Conservation (phyloP, 2,113 vertebrate genomes). For the Chloropsis cyanopogon region DNA sequence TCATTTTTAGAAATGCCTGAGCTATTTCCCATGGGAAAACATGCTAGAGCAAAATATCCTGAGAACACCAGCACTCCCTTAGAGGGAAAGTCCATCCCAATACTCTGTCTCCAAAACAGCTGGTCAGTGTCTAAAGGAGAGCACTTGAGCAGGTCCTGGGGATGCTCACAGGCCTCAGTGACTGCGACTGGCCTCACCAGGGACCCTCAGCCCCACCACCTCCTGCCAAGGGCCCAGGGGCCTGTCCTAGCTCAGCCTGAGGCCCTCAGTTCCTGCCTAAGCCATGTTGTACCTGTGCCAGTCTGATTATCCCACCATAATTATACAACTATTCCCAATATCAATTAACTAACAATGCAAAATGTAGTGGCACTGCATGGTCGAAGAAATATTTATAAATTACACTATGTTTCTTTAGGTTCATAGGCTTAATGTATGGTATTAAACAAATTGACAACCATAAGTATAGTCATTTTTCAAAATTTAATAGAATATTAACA, state of each 20-base stretch:
- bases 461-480: not conserved
- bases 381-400: not conserved
- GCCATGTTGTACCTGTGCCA: not conserved
- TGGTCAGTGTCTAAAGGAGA: not conserved
- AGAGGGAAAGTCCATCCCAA: too few relatives aligned
- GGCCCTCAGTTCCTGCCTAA: not conserved
- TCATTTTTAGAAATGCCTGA: not conserved
- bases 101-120: not conserved
- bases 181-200: too few relatives aligned
- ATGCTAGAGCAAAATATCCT: not conserved
- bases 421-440: not conserved
- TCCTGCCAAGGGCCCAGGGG: not conserved
- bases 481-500: not conserved
- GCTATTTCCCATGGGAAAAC: not conserved
- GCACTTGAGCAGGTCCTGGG: not conserved
- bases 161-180: not conserved
- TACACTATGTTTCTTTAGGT: not conserved
- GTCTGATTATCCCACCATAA: not conserved
- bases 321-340: not conserved
- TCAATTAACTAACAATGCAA: not conserved
- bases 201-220: not conserved
- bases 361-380: not conserved
- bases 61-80: not conserved
- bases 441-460: not conserved
- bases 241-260: rapidly evolving